A percentile compares a stretch with the other conserved stretches of the same genome.
Conservation (phyloP, 2,113 vertebrate species). For the Ictalurus furcatus region DNA sequence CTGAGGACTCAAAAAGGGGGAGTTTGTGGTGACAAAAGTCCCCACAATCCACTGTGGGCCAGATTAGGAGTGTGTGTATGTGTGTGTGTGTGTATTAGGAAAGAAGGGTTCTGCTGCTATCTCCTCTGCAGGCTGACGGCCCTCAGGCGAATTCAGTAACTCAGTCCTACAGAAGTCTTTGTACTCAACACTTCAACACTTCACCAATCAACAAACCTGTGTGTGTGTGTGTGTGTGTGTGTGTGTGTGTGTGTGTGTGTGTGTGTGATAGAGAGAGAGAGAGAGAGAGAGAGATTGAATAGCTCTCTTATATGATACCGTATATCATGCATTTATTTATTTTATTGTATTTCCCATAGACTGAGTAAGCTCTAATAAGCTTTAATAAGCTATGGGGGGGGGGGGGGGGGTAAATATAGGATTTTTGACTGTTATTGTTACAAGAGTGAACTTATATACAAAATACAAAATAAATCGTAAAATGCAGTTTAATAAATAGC, state of each 20-base stretch:
- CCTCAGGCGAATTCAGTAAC: conserved; percentile 72
- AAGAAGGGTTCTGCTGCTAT: conserved; percentile 69
- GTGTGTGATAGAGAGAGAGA: background rate
- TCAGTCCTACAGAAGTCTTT: conserved; percentile 76
- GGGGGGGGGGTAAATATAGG: background rate
- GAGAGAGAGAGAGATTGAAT: background rate
- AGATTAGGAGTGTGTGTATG: conserved; percentile 75
- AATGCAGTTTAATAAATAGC: background rate
- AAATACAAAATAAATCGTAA: too few relatives aligned
- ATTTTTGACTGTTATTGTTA: background rate
- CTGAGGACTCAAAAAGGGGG: conserved; percentile 72
- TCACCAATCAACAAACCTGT: conserved; percentile 63
- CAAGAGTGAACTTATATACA: too few relatives aligned
- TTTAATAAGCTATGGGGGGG: background rate
- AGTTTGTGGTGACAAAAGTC: conserved; percentile 78
- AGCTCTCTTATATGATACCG: background rate
- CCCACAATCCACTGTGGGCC: conserved; percentile 81
- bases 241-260: conserved; percentile 55
- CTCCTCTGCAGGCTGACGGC: conserved; percentile 77
- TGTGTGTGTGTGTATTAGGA: conserved; percentile 70
- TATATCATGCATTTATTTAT: conserved; percentile 7
- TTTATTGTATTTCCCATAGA: background rate
- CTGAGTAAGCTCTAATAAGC: too few relatives aligned
- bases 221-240: conserved; percentile 13
- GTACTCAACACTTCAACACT: conserved; percentile 64